A percentile compares a stretch with the other conserved stretches of the same genome.
These are phyloP conservation scores for Steinernema khuongi DNA, from an alignment of 1,140 invertebrate species.

Conservation along the genomic window DNA sequence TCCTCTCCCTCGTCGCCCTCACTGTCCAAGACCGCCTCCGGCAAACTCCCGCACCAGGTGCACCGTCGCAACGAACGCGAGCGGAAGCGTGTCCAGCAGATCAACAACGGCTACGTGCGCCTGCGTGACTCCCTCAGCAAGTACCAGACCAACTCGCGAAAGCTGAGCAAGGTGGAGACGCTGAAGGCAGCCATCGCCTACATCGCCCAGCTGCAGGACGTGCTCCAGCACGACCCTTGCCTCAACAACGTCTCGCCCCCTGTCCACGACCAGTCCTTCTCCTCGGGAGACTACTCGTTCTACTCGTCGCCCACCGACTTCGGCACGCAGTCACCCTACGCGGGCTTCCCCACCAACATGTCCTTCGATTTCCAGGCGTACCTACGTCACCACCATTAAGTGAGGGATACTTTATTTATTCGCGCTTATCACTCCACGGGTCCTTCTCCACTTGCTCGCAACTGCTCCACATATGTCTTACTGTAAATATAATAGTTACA, in stretches of 20 bases:
- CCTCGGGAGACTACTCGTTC: neutral
- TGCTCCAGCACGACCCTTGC: slow-evolving; percentile 9
- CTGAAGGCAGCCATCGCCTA: slow-evolving; percentile 29
- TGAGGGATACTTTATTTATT: neutral
- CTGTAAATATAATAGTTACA: neutral
- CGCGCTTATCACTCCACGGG: neutral
- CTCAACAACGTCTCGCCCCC: neutral
- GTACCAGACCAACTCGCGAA: slow-evolving; percentile 20
- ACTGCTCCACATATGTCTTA: neutral
- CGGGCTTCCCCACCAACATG: neutral
- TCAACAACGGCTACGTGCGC: slow-evolving; percentile 27
- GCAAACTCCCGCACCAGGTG: neutral
- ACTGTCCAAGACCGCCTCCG: neutral
- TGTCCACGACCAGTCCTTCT: neutral
- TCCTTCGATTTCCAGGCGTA: neutral
- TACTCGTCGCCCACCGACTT: neutral
- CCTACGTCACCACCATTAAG: neutral
- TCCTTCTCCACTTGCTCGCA: slow-evolving; percentile 3
- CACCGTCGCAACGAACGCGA: slow-evolving; percentile 29
- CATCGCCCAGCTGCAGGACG: slow-evolving; percentile 18
- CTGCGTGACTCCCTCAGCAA: slow-evolving; percentile 18
- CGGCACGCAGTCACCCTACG: neutral
- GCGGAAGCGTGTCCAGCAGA: slow-evolving; percentile 32
- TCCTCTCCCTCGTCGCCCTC: neutral
- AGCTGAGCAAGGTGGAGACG: slow-evolving; percentile 35